phyloP scores from a whole-genome alignment of 2,888 invertebrate species.

The Ochropleura plecta region DNA sequence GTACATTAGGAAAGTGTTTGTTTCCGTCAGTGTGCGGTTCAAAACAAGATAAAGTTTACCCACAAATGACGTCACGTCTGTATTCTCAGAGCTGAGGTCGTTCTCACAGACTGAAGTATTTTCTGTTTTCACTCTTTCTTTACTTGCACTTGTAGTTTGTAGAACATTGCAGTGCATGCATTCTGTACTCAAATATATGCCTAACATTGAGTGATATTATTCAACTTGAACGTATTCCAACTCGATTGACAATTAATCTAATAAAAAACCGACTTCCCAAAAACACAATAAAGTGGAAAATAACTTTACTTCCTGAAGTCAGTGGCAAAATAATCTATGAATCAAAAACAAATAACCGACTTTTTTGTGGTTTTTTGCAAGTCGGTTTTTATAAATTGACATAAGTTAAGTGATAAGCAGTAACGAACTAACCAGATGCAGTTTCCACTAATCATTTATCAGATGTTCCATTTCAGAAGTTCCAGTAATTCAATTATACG shows the following conservation, averaged over 20 bases:
- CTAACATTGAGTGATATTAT: not conserved
- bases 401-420: no score
- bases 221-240: no score
- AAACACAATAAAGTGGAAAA: no score
- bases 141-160: slow-evolving; percentile 22
- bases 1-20: slow-evolving; percentile 65
- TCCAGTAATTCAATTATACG: slow-evolving; percentile 24
- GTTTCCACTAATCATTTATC: not conserved
- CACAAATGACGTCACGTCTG: slow-evolving; percentile 39
- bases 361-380: no score
- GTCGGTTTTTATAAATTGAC: no score
- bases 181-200: not conserved
- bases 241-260: no score
- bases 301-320: no score
- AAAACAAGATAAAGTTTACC: slow-evolving; percentile 56
- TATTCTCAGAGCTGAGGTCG: slow-evolving; percentile 15
- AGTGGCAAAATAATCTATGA: no score
- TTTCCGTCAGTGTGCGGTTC: slow-evolving; percentile 56
- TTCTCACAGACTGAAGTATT: slow-evolving; percentile 14
- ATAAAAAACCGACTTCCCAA: no score
- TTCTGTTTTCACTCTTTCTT: slow-evolving; percentile 30
- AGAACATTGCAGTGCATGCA: not conserved
- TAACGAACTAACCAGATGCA: not conserved
- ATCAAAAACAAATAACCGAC: no score
- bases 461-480: not conserved